Conservation (phyloP, 2,113 vertebrate species). For the Zapus hudsonius region DNA sequence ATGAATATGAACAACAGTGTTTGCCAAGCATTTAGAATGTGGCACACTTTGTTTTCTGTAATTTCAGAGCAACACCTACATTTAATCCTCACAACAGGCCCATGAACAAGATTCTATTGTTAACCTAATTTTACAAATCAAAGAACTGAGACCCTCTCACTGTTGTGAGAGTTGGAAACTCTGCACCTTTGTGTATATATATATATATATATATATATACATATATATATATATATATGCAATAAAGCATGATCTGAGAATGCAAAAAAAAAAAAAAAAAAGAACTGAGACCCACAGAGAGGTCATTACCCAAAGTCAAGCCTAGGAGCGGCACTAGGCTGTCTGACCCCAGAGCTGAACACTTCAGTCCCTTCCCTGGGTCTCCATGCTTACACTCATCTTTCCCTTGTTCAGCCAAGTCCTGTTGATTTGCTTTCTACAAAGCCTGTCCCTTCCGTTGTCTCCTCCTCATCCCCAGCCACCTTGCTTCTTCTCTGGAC, state of each 20-base stretch:
- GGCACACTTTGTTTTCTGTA: not conserved
- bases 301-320: not conserved
- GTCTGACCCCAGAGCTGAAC: not conserved
- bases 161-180: too few relatives aligned
- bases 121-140: conserved; percentile 8
- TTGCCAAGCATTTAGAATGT: not conserved
- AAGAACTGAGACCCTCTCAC: not conserved
- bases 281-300: not conserved
- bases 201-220: too few relatives aligned
- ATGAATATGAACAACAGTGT: not conserved
- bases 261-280: too few relatives aligned
- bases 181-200: too few relatives aligned
- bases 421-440: not conserved
- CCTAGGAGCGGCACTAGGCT: not conserved
- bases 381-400: not conserved
- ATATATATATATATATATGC: too few relatives aligned
- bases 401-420: not conserved
- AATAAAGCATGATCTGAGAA: too few relatives aligned
- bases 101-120: not conserved
- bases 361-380: not conserved
- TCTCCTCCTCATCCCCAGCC: not conserved
- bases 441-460: not conserved
- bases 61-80: not conserved
- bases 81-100: not conserved
- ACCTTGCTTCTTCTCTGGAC: not conserved